A percentile compares a stretch with the other conserved stretches of the same genome.
Conservation (phyloP, 1,140 invertebrate genomes). For the Samia ricini region DNA sequence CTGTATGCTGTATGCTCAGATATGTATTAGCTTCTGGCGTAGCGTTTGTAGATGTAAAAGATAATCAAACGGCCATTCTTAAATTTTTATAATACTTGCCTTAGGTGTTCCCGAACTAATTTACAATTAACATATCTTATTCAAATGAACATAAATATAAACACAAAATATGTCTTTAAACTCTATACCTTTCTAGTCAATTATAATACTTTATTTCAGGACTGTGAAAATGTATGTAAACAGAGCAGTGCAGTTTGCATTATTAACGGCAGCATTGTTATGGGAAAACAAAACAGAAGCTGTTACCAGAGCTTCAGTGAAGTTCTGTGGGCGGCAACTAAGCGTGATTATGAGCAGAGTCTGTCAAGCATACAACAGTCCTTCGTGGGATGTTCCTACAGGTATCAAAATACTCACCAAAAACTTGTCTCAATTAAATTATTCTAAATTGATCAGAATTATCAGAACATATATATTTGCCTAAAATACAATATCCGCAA, state of each 20-base stretch:
- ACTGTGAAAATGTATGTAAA: slow-evolving; percentile 42
- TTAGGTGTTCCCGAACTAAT: too few species aligned
- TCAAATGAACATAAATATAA: too few species aligned
- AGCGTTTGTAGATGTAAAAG: too few species aligned
- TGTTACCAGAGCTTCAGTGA: slow-evolving; percentile 36
- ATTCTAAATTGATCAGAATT: neutral
- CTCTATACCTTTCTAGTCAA: neutral
- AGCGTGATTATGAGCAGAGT: slow-evolving; percentile 62
- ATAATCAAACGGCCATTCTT: too few species aligned
- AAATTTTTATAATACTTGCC: too few species aligned
- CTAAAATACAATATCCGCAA: slow-evolving; percentile 25
- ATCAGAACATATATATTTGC: neutral
- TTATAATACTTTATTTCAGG: slow-evolving; percentile 27
- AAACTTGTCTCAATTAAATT: neutral
- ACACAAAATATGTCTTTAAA: neutral
- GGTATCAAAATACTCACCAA: slow-evolving; percentile 30
- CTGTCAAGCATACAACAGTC: slow-evolving; percentile 67
- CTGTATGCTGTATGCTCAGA: too few species aligned
- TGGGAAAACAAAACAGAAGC: slow-evolving; percentile 39
- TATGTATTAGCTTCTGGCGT: too few species aligned
- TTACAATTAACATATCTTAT: too few species aligned
- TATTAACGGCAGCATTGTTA: slow-evolving; percentile 44
- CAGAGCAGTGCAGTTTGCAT: slow-evolving; percentile 36
- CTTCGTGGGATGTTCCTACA: slow-evolving; percentile 63
- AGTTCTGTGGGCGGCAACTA: slow-evolving; percentile 61